Percentiles rank a stretch among this genome's conserved stretches.
Conservation (phyloP, 2,797 vertebrate genomes). For the Cyclura pinguis region DNA sequence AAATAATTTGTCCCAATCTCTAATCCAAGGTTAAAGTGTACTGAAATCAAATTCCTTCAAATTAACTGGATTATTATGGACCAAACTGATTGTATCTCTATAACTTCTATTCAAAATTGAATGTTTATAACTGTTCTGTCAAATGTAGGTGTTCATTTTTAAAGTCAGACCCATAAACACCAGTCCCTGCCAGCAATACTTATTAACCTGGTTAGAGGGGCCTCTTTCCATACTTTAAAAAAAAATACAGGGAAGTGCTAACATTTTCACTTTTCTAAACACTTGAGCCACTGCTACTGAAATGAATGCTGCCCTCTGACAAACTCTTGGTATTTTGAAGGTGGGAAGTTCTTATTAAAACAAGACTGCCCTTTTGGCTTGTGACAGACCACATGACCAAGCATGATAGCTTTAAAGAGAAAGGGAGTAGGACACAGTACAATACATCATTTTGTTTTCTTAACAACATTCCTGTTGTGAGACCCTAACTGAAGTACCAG, state of each 20-base stretch:
- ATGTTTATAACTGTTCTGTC: not conserved
- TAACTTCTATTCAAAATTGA: not conserved
- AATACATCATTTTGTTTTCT: conserved; percentile 63
- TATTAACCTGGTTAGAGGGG: not conserved
- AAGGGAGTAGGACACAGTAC: conserved; percentile 29
- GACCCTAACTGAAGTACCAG: not conserved
- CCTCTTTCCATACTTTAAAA: not conserved
- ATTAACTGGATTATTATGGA: not conserved
- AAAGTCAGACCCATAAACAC: not conserved
- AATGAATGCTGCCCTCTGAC: conserved; percentile 42
- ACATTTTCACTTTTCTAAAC: conserved; percentile 38
- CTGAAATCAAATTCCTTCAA: not conserved
- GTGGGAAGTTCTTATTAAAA: conserved; percentile 26
- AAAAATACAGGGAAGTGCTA: conserved; percentile 4
- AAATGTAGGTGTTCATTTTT: not conserved
- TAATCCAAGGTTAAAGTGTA: not conserved
- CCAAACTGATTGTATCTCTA: not conserved
- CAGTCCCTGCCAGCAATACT: not conserved
- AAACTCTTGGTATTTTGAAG: conserved; percentile 49
- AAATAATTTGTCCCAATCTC: not conserved
- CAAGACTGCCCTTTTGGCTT: conserved; percentile 35
- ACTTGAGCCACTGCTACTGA: conserved; percentile 30
- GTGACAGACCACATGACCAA: conserved; percentile 62
- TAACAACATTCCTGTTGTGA: conserved; percentile 36
- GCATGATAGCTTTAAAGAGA: not conserved